phyloP scores from a whole-genome alignment of 1,140 invertebrate species.

The Tetranychus urticae region DNA sequence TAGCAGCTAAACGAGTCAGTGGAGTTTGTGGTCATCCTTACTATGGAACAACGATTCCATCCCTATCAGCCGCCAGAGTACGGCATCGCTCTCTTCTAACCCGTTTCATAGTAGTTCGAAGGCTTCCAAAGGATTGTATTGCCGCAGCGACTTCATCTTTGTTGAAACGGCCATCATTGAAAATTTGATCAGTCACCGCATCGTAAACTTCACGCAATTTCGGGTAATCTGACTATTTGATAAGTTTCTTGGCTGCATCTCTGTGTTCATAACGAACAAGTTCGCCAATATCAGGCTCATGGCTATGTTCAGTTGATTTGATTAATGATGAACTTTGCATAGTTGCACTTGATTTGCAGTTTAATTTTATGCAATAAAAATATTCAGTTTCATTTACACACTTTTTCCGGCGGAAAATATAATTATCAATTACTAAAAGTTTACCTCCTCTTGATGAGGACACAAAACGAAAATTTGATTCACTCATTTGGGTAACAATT shows the following conservation, averaged over 20 bases:
- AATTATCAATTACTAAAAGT: not conserved
- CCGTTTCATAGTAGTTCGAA: not conserved
- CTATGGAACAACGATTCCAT: not conserved
- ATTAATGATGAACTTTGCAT: not conserved
- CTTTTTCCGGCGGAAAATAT: not conserved
- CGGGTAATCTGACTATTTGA: not conserved
- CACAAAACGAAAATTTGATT: too few species aligned
- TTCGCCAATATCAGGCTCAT: not conserved
- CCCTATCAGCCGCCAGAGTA: not conserved
- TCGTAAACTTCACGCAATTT: not conserved
- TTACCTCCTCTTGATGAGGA: too few species aligned
- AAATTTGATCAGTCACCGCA: not conserved
- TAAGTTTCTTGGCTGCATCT: not conserved
- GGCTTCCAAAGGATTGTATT: not conserved
- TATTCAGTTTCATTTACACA: not conserved
- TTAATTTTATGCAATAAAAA: not conserved
- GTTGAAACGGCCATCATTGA: not conserved
- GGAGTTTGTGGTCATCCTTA: too few species aligned
- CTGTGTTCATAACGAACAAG: not conserved
- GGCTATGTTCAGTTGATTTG: not conserved
- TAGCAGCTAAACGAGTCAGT: too few species aligned
- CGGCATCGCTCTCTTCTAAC: not conserved
- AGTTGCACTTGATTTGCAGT: not conserved
- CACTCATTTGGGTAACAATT: too few species aligned
- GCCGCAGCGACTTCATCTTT: not conserved